These are phyloP conservation scores for Gadopsis marmoratus DNA, from an alignment of 2,797 vertebrate genomes.

Conservation along the genomic window DNA sequence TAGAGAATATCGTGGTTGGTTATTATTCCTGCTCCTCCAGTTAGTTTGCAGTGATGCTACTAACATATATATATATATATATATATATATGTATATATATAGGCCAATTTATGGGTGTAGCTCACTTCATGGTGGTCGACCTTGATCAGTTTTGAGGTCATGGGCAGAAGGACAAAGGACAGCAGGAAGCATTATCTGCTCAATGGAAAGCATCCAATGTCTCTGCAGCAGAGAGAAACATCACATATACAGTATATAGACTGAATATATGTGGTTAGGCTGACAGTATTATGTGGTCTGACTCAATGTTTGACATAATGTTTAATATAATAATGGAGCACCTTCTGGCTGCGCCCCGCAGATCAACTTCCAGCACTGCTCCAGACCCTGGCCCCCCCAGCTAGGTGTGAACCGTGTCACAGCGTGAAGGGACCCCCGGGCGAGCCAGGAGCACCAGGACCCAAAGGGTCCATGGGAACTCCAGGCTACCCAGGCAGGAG, in stretches of 20 bases:
- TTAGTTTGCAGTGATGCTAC: neutral
- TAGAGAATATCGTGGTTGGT: neutral
- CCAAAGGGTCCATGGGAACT: slow-evolving; percentile 81
- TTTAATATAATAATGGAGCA: neutral
- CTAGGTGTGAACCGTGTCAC: slow-evolving; percentile 79
- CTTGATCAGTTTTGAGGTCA: neutral
- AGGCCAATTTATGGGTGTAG: neutral
- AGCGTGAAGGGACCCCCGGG: slow-evolving; percentile 82
- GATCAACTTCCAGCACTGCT: slow-evolving; percentile 84
- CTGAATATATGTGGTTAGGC: too few species aligned
- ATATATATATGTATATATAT: slow-evolving; percentile 1
- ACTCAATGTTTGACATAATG: neutral
- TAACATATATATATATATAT: neutral
- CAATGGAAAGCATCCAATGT: neutral
- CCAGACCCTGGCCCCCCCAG: slow-evolving; percentile 72
- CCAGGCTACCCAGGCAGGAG: slow-evolving; percentile 83
- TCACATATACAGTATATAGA: neutral
- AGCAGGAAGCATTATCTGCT: neutral
- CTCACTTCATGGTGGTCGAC: neutral
- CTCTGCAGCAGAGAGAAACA: neutral
- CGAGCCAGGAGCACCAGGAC: slow-evolving; percentile 79
- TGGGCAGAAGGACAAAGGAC: neutral
- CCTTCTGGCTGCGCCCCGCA: slow-evolving; percentile 55
- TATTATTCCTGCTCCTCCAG: neutral
- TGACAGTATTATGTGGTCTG: neutral